phyloP scores from a whole-genome alignment of 2,888 invertebrate species.

The Rotaria socialis region DNA sequence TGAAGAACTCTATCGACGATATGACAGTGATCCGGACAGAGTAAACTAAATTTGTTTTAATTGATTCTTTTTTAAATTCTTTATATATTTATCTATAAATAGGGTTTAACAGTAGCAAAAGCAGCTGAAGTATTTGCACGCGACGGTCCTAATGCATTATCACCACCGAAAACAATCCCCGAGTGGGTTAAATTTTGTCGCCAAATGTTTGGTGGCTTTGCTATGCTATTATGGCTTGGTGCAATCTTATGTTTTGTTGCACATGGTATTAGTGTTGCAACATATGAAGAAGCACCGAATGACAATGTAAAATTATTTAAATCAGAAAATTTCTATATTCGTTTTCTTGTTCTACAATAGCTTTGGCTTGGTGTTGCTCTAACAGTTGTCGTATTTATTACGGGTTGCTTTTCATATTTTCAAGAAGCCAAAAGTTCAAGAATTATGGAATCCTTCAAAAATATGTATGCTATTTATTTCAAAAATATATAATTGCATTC shows the following conservation, averaged over 20 bases:
- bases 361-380: slow-evolving; percentile 88
- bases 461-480: slow-evolving; percentile 67
- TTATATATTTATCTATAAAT: not conserved
- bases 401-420: slow-evolving; percentile 96
- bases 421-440: slow-evolving; percentile 93
- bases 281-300: slow-evolving; percentile 51
- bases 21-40: not conserved
- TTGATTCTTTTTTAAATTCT: not conserved
- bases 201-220: slow-evolving; percentile 94
- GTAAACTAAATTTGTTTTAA: not conserved
- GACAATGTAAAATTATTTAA: slow-evolving; percentile 49
- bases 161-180: slow-evolving; percentile 71
- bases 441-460: slow-evolving; percentile 97
- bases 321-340: not conserved
- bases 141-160: slow-evolving; percentile 52
- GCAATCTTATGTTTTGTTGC: slow-evolving; percentile 66
- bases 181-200: slow-evolving; percentile 99
- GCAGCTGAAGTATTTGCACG: slow-evolving; percentile 50
- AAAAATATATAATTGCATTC: too few species aligned
- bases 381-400: slow-evolving; percentile 91
- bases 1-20: slow-evolving; percentile 1
- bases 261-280: slow-evolving; percentile 49
- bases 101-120: slow-evolving; percentile 46
- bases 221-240: slow-evolving; percentile 86
- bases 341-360: not conserved